Evolutionary conservation across 1,140 invertebrate species (phyloP).

Genomic region (Zaprionus ghesquierei): DNA sequence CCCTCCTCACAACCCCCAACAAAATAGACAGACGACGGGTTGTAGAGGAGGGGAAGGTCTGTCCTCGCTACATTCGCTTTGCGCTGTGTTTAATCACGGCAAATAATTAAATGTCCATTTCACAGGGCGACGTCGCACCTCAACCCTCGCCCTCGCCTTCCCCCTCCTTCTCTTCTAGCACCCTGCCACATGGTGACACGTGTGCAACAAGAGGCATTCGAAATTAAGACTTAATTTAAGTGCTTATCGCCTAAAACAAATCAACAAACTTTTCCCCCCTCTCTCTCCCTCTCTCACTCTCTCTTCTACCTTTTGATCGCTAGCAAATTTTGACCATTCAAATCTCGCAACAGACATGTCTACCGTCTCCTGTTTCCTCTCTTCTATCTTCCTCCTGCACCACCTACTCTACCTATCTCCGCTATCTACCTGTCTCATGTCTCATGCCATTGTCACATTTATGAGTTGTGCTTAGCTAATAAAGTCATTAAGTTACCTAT

Average conservation of each 20-base stretch:
- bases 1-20: not conserved
- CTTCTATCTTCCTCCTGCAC: not conserved
- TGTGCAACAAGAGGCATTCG: constrained; percentile 81
- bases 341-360: constrained; percentile 1
- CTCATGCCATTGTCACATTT: constrained; percentile 49
- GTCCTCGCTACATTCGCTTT: not conserved
- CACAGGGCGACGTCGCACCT: constrained; percentile 53
- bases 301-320: not conserved
- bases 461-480: constrained; percentile 66
- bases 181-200: constrained; percentile 59
- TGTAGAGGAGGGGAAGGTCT: not conserved
- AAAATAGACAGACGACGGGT: constrained; percentile 11
- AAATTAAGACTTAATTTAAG: constrained; percentile 83
- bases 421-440: constrained; percentile 7
- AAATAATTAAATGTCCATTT: constrained; percentile 83
- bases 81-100: constrained; percentile 72
- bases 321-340: constrained; percentile 1
- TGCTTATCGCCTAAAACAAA: constrained; percentile 81
- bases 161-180: not conserved
- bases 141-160: not conserved
- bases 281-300: not conserved
- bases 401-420: not conserved
- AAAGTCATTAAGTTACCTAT: constrained; percentile 66
- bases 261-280: constrained; percentile 42
- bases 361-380: not conserved